Conservation (phyloP, 2,113 vertebrate genomes). For the Sporophila hypoxantha region DNA sequence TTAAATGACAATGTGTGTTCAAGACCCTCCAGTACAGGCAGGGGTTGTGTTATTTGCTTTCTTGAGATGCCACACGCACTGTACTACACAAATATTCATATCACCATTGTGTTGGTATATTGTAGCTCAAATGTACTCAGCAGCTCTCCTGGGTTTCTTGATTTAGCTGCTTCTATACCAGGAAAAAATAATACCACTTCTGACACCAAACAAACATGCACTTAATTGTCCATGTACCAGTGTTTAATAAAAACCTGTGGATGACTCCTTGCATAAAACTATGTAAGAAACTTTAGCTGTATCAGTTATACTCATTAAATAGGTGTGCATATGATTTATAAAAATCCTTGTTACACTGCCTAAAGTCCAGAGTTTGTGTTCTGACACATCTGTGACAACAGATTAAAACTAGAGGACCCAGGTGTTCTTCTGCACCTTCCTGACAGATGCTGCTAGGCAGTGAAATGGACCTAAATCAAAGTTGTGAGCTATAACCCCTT, state of each 20-base stretch:
- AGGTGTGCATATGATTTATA: not conserved
- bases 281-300: not conserved
- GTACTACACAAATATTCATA: not conserved
- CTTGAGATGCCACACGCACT: not conserved
- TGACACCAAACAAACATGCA: not conserved
- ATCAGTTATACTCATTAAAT: not conserved
- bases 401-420: not conserved
- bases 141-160: not conserved
- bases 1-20: not conserved
- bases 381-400: not conserved
- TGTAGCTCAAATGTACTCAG: not conserved
- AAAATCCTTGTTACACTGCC: not conserved
- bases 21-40: not conserved
- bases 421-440: not conserved
- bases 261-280: not conserved
- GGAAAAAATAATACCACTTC: not conserved
- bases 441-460: not conserved
- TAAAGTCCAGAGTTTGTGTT: not conserved
- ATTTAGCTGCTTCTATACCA: not conserved
- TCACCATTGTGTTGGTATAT: not conserved
- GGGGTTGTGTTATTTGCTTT: not conserved
- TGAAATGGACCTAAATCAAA: not conserved
- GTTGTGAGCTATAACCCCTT: not conserved
- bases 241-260: not conserved
- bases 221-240: not conserved